Evolutionary conservation across 2,113 vertebrate genomes (phyloP), one percentile per base, ranked within the genome.

Genomic region (Nyctereutes procyonoides): DNA sequence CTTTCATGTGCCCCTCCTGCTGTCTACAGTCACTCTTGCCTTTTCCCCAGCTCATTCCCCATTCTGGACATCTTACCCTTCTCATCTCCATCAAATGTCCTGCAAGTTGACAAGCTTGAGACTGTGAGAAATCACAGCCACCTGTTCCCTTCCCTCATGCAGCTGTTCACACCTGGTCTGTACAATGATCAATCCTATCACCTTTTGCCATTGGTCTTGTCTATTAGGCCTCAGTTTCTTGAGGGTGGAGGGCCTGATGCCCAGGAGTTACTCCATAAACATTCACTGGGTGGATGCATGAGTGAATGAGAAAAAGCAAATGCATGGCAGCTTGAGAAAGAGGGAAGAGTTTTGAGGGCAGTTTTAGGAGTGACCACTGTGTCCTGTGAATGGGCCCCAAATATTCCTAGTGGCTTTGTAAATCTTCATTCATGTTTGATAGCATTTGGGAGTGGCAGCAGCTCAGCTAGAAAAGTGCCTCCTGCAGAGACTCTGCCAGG

Each of bases 371-470:
- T 30, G 58, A 76, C 9, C 15, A 1, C 38, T 0, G 5, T 38
- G 43, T 65, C 12, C 30, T 51, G n/a, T 6, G 1, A 4, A 13
- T 58, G 0, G 38, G 56, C 30, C 28, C 4, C 1, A 3, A 38
- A 16, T 43, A 77, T 55, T 71, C 32, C 60, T 2, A 30, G 32
- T 48, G 16, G 32, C n/a, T 88, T 92, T 35, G 19, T 35, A 83
- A 65, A 58, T 48, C 48, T 60, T n/a, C 3, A 1, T n/a, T 53
- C 69, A 62, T 8, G 15, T 28, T 19, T 60, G 69, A 80, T 13
- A n/a, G 71, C 67, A 24, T 55, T 17, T 63, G 17, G n/a, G 77
- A 77, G 77, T 19, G 48, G 6, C 43, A 38, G 24, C 15, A 51
- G 24, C 79, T n/a, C 19, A 13, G 26, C 67, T 20, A 24, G 53